Base-by-base conservation (phyloP, 2,888 invertebrate genomes). In the Campopleginae sp. region DNA sequence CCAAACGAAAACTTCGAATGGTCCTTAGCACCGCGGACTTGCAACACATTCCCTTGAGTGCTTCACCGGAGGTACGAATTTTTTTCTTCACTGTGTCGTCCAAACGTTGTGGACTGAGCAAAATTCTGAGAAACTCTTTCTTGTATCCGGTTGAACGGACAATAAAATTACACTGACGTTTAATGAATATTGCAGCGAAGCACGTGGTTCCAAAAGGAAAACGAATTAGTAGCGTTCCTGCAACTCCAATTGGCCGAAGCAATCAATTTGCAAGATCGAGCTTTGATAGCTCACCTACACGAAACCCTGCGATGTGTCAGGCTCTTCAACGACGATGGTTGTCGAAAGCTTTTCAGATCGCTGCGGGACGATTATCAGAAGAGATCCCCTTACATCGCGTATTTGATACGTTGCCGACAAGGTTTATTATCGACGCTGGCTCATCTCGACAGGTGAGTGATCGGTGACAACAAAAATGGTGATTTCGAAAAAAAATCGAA, bases 11-110 rank as follows among this genome's bases (percentile, higher is more conserved):
- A 92, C 94, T 99, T 84, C 95, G 99, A 31, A 95, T 98, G 89
- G 99, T 99, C 77, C 95, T 99, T 46, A 98, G 98, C 87, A 97
- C 97, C 89, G 97, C 98, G 0, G 98, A 98, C 91, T 94, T 97
- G 82, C 96, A 97, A 89, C 96, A 96, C 90, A 95, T 96, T 90
- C 93, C 93, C 44, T 93, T 92, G 92, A 91, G 89, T 44, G 89
- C 89, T 54, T 89, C 91, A 46, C 89, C 92, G 14, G 92, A 92
- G 90, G 92, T 93, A 19, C 7, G n/a, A 33, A 33, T 68, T 63
- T 31, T 33, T 63, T 23, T 4, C 17, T 71, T 48, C 33, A 27
- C 14, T 54, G 3, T 14, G 4, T 12, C 23, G 23, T 4, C 8
- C 12, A 54, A 54, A 54, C 27, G 3, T 10, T 54, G 4, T 4